Conservation (phyloP, 2,113 vertebrate genomes). For the Crotalus viridis region DNA sequence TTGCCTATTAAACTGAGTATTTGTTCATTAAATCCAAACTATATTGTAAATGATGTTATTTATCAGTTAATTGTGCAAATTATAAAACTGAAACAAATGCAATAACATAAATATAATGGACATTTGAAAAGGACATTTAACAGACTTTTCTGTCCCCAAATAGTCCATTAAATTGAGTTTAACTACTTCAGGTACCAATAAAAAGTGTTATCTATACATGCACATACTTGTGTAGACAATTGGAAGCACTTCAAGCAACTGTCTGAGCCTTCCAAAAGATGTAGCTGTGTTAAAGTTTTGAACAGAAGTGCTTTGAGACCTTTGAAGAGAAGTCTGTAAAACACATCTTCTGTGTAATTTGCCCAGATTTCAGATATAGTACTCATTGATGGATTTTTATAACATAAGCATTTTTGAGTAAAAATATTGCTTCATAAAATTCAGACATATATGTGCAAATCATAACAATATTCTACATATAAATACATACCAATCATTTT, state of each 20-base stretch:
- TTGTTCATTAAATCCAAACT: not conserved
- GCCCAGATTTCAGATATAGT: not conserved
- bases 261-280: not conserved
- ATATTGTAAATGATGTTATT: not conserved
- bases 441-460: not conserved
- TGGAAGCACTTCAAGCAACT: not conserved
- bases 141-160: not conserved
- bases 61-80: not conserved
- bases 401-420: not conserved
- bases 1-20: not conserved
- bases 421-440: not conserved
- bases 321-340: not conserved
- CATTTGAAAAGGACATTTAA: not conserved
- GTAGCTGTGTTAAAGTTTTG: not conserved
- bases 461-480: not conserved
- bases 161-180: not conserved
- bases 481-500: not conserved
- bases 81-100: not conserved
- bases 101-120: not conserved
- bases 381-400: not conserved
- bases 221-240: not conserved
- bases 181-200: not conserved
- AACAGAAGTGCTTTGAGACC: not conserved
- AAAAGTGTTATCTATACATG: not conserved
- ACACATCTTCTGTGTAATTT: not conserved